These are phyloP conservation scores for Rhyacophila evoluta DNA, from an alignment of 2,888 invertebrate species.

Conservation along the genomic window DNA sequence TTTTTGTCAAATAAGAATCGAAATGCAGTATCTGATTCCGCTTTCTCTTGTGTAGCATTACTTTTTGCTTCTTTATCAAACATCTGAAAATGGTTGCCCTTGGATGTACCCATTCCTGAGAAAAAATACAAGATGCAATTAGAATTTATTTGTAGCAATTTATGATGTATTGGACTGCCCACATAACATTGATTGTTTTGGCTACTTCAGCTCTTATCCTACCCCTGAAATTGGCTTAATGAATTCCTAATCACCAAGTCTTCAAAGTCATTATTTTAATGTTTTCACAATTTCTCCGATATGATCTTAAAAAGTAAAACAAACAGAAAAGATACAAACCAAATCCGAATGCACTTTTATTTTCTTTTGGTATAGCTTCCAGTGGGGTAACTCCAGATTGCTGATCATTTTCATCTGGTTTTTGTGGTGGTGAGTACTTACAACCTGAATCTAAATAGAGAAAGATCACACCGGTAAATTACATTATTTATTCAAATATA, in stretches of 20 bases:
- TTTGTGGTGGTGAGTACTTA: neutral
- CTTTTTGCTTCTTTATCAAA: neutral
- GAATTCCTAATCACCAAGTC: too few species aligned
- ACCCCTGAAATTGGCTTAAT: too few species aligned
- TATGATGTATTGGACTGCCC: too few species aligned
- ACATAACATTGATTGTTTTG: too few species aligned
- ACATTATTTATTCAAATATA: too few species aligned
- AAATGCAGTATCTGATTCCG: neutral
- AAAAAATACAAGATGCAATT: neutral
- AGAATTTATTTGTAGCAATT: too few species aligned
- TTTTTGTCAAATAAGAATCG: constrained; percentile 15
- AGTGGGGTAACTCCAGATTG: too few species aligned
- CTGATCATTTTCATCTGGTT: neutral
- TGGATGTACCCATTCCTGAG: neutral
- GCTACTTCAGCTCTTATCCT: too few species aligned
- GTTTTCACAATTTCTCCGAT: neutral
- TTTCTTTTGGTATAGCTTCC: neutral
- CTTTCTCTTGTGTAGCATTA: neutral
- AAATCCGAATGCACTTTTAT: neutral
- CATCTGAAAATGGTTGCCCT: neutral
- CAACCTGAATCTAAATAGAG: neutral
- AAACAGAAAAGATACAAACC: neutral
- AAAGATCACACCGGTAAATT: too few species aligned
- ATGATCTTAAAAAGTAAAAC: neutral
- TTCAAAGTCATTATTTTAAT: too few species aligned